Conservation (phyloP, 2,888 invertebrate genomes). For the Cheilosia variabilis region DNA sequence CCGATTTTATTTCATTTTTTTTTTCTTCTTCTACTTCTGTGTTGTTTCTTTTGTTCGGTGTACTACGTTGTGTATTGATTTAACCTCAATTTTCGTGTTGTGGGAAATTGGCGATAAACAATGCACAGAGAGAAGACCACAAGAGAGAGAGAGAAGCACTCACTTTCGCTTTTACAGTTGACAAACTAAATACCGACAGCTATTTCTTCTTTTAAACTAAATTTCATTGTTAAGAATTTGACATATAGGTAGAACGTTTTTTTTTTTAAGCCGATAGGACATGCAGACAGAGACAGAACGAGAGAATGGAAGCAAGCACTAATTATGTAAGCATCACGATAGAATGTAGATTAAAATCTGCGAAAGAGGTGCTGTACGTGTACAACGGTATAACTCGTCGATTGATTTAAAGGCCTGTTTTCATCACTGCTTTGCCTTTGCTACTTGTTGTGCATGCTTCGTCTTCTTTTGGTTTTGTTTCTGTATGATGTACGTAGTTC, state of each 20-base stretch:
- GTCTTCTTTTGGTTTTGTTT: slow-evolving; percentile 17
- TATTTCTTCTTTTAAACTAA: slow-evolving; percentile 23
- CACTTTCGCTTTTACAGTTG: slow-evolving; percentile 70
- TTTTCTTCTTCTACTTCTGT: slow-evolving; percentile 39
- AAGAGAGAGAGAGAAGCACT: slow-evolving; percentile 27
- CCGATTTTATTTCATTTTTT: slow-evolving; percentile 40
- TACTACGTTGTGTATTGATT: slow-evolving; percentile 54
- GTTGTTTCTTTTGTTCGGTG: slow-evolving; percentile 63
- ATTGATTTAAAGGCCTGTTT: slow-evolving; percentile 51
- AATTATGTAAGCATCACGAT: slow-evolving; percentile 65
- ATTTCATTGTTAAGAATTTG: slow-evolving; percentile 49
- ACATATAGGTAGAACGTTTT: neutral
- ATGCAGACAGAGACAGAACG: neutral
- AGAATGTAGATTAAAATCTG: slow-evolving; percentile 61
- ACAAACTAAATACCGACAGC: slow-evolving; percentile 51
- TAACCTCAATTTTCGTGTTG: slow-evolving; percentile 64
- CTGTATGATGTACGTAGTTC: slow-evolving; percentile 15
- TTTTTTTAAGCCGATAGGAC: neutral
- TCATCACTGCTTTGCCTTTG: neutral
- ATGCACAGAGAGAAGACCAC: slow-evolving; percentile 20
- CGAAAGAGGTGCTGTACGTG: slow-evolving; percentile 24
- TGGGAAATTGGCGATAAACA: slow-evolving; percentile 65
- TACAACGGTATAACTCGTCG: slow-evolving; percentile 49
- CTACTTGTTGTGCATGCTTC: slow-evolving; percentile 20
- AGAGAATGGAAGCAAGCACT: slow-evolving; percentile 1